These are phyloP conservation scores for Cylindroiulus punctatus DNA, from an alignment of 2,888 invertebrate species.

Conservation along the genomic window DNA sequence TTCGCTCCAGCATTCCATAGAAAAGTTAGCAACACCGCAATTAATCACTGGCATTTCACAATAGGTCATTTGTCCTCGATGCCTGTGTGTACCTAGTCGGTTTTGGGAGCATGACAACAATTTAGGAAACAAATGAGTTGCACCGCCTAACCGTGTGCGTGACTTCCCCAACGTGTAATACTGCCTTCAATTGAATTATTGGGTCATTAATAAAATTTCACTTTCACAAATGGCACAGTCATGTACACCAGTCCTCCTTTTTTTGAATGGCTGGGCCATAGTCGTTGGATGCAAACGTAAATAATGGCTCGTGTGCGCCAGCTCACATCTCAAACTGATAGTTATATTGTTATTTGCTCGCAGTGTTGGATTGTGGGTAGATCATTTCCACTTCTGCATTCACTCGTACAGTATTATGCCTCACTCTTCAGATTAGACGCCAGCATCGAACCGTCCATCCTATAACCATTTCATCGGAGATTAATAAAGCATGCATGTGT, in stretches of 20 bases:
- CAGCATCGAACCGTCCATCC: background rate
- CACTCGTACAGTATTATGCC: background rate
- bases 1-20: background rate
- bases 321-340: conserved; percentile 12
- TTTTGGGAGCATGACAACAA: conserved; percentile 6
- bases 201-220: conserved; percentile 43
- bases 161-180: conserved; percentile 45
- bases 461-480: background rate
- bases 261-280: background rate
- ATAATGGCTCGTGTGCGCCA: background rate
- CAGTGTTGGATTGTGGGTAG: background rate
- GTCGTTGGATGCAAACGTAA: background rate
- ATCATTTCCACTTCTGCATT: conserved; percentile 2
- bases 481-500: conserved; percentile 7
- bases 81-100: conserved; percentile 9
- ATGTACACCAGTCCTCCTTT: background rate
- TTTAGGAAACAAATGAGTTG: conserved; percentile 32
- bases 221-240: conserved; percentile 40
- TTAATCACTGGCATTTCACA: conserved; percentile 7
- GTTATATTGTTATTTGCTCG: background rate
- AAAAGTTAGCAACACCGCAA: conserved; percentile 1
- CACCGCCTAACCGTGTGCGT: background rate
- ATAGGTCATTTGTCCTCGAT: conserved; percentile 36
- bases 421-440: background rate
- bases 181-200: conserved; percentile 30